Conservation (phyloP, 1,140 invertebrate genomes). For the Charaxes varanes region DNA sequence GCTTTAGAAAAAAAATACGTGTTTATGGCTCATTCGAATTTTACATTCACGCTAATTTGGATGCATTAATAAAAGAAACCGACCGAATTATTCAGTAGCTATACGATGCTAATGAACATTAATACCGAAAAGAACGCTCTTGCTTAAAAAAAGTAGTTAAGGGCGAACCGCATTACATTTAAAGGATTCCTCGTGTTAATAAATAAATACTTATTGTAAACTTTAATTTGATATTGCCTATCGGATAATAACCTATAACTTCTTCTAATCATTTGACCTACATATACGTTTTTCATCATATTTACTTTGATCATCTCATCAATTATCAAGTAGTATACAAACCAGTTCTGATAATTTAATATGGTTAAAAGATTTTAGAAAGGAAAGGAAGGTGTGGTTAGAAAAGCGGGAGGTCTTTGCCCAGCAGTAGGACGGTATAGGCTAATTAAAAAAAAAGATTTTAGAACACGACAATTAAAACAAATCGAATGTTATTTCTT, state of each 20-base stretch:
- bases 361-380: too few species aligned
- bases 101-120: conserved; percentile 59
- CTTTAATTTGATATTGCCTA: too few species aligned
- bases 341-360: conserved; percentile 2
- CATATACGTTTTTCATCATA: too few species aligned
- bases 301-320: too few species aligned
- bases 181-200: neutral
- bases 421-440: too few species aligned
- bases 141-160: conserved; percentile 19
- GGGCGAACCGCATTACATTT: neutral
- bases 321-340: conserved; percentile 9
- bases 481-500: too few species aligned
- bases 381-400: too few species aligned
- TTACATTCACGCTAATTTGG: conserved; percentile 70
- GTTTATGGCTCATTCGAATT: conserved; percentile 64
- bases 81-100: conserved; percentile 66
- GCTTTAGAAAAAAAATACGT: conserved; percentile 42
- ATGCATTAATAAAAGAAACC: conserved; percentile 59
- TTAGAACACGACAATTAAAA: too few species aligned
- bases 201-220: neutral
- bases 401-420: too few species aligned
- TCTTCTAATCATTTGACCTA: too few species aligned
- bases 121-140: conserved; percentile 45
- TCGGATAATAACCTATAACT: too few species aligned
- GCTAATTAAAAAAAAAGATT: too few species aligned